Evolutionary conservation across 1,140 invertebrate genomes (phyloP).

Genomic region (Wasmannia auropunctata): DNA sequence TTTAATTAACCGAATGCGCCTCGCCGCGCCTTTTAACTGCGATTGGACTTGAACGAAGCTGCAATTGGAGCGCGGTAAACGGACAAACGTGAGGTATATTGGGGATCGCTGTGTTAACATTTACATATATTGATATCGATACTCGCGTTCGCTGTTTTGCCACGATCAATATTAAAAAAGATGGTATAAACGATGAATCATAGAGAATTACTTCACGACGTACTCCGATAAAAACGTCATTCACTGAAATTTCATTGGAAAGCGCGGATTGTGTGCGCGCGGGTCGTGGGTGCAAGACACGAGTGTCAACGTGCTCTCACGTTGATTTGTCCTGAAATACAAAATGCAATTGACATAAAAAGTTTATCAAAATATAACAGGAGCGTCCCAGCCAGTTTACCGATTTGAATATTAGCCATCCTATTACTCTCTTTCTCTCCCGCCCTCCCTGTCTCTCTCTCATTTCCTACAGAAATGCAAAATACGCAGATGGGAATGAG

Average conservation of each 20-base stretch:
- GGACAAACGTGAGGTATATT: slow-evolving; percentile 2
- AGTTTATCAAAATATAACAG: slow-evolving; percentile 17
- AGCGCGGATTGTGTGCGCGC: background rate
- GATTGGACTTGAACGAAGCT: background rate
- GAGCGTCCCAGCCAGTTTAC: slow-evolving; percentile 10
- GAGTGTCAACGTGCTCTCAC: background rate
- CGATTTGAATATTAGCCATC: background rate
- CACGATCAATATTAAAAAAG: slow-evolving; percentile 37
- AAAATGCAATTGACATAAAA: slow-evolving; percentile 11
- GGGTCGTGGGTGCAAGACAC: background rate
- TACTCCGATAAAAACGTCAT: slow-evolving; percentile 12
- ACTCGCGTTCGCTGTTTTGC: slow-evolving; percentile 16
- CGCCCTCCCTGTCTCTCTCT: too few species aligned
- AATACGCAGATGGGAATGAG: slow-evolving; percentile 17
- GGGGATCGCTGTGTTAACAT: background rate
- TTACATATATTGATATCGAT: slow-evolving; percentile 34
- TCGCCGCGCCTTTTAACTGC: background rate
- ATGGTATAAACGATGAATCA: background rate
- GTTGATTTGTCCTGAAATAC: background rate
- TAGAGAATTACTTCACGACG: slow-evolving; percentile 10
- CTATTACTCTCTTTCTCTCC: too few species aligned
- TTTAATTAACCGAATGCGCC: slow-evolving; percentile 5
- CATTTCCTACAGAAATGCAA: slow-evolving; percentile 49
- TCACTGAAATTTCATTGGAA: slow-evolving; percentile 7
- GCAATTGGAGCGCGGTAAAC: background rate